These are phyloP conservation scores for Microtus pennsylvanicus DNA, from an alignment of 2,113 vertebrate species.

Conservation along the genomic window DNA sequence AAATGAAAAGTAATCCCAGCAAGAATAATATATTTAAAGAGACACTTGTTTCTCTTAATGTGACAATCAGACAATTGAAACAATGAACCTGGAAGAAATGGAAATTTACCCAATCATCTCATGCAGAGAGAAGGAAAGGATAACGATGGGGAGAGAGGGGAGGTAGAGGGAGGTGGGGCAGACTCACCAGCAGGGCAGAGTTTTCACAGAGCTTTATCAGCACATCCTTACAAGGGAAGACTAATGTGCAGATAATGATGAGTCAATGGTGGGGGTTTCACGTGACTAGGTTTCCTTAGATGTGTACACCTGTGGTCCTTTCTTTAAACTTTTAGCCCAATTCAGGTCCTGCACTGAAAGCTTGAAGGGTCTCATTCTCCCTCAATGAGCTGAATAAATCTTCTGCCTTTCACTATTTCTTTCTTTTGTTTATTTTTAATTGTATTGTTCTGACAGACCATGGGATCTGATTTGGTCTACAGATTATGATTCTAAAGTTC, in stretches of 20 bases:
- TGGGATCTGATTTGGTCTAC: not conserved
- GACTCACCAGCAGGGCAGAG: not conserved
- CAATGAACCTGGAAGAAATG: not conserved
- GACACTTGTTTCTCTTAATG: not conserved
- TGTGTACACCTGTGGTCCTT: not conserved
- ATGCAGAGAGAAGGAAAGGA: not conserved
- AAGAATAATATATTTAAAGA: not conserved
- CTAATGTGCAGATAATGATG: not conserved
- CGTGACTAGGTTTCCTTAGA: no score
- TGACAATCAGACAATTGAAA: not conserved
- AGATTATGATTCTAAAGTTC: not conserved
- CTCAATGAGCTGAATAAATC: not conserved
- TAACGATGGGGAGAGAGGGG: fast-evolving
- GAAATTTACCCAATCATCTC: not conserved
- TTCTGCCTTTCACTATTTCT: not conserved
- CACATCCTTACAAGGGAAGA: no score
- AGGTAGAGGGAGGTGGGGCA: fast-evolving
- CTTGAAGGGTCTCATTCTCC: not conserved
- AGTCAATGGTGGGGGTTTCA: not conserved
- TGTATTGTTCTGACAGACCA: not conserved
- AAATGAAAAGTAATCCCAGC: not conserved
- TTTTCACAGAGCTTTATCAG: not conserved
- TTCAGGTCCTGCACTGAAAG: not conserved
- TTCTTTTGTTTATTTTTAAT: not conserved
- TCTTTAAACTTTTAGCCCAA: not conserved